A percentile compares a stretch with the other conserved stretches of the same genome.
Conservation (phyloP, 2,888 invertebrate species). For the Trimorus sp. region DNA sequence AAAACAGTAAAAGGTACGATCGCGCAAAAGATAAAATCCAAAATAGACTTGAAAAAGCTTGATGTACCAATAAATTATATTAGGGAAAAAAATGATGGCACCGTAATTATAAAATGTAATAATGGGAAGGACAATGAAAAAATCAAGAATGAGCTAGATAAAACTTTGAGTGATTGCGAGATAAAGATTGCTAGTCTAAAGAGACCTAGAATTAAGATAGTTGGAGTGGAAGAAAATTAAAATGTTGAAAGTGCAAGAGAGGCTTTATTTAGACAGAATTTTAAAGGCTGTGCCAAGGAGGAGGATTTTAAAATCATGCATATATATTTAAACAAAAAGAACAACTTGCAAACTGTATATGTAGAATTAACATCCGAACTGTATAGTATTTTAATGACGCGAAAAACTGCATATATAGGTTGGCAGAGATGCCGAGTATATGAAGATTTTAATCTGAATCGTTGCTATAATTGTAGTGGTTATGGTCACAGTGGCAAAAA, state of each 20-base stretch:
- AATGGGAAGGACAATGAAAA: slow-evolving; percentile 9
- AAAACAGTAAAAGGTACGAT: slow-evolving; percentile 5
- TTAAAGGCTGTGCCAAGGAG: background rate
- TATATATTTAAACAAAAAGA: slow-evolving; percentile 2
- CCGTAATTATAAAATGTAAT: slow-evolving; percentile 18
- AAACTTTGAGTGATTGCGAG: slow-evolving; percentile 1
- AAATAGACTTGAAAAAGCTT: slow-evolving; percentile 9
- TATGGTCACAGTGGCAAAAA: slow-evolving; percentile 21
- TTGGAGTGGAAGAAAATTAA: slow-evolving; percentile 10
- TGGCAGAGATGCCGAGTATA: slow-evolving; percentile 29
- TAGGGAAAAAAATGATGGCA: slow-evolving; percentile 19
- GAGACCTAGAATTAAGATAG: slow-evolving; percentile 32
- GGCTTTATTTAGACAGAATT: slow-evolving; percentile 19
- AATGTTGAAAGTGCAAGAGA: slow-evolving; percentile 4
- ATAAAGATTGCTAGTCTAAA: slow-evolving; percentile 10
- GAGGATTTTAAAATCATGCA: slow-evolving; percentile 4
- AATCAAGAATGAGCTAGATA: background rate
- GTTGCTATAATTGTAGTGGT: slow-evolving; percentile 20
- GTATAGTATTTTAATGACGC: background rate
- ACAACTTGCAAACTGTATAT: slow-evolving; percentile 6
- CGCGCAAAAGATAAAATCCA: slow-evolving; percentile 8
- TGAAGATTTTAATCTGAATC: slow-evolving; percentile 23
- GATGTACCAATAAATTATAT: slow-evolving; percentile 9
- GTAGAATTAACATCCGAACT: slow-evolving; percentile 3
- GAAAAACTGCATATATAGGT: slow-evolving; percentile 14